Conservation (phyloP, 2,113 vertebrate species). For the Suricata suricatta region DNA sequence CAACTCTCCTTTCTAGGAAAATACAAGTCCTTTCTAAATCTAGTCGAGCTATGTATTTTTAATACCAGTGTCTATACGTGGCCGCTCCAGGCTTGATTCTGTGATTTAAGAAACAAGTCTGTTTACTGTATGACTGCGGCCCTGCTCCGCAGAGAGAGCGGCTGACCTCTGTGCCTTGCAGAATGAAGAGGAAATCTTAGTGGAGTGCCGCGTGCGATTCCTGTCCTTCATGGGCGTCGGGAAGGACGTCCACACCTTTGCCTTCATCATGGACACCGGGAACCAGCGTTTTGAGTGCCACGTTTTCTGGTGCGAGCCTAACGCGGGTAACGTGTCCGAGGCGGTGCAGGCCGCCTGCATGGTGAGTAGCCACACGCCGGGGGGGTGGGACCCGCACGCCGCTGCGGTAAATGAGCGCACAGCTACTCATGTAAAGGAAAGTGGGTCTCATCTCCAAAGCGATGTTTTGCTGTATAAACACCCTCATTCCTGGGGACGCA, state of each 20-base stretch:
- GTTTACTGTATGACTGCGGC: accelerated
- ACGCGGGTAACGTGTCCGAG: slow-evolving; percentile 95
- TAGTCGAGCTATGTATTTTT: accelerated
- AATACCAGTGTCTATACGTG: neutral
- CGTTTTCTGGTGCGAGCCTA: slow-evolving; percentile 97
- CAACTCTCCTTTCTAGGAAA: neutral
- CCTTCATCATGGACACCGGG: slow-evolving; percentile 98
- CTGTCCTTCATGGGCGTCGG: slow-evolving; percentile 99
- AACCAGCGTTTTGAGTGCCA: slow-evolving; percentile 98
- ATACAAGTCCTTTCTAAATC: neutral
- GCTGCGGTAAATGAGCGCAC: neutral
- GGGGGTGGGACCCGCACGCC: accelerated
- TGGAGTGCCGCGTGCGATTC: slow-evolving; percentile 98
- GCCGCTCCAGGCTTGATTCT: neutral
- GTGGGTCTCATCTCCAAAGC: neutral
- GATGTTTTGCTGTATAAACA: accelerated
- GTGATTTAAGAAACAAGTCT: accelerated
- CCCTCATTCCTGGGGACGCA: neutral
- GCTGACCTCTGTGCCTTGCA: slow-evolving; percentile 64
- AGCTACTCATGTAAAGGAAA: neutral
- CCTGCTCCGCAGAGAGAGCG: neutral
- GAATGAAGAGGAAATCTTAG: slow-evolving; percentile 93
- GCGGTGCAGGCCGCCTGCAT: slow-evolving; percentile 98
- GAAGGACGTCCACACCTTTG: slow-evolving; percentile 94
- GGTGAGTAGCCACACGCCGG: slow-evolving; percentile 84